Evolutionary conservation across 1,140 invertebrate genomes (phyloP).

Genomic region (Glomeris maerens): DNA sequence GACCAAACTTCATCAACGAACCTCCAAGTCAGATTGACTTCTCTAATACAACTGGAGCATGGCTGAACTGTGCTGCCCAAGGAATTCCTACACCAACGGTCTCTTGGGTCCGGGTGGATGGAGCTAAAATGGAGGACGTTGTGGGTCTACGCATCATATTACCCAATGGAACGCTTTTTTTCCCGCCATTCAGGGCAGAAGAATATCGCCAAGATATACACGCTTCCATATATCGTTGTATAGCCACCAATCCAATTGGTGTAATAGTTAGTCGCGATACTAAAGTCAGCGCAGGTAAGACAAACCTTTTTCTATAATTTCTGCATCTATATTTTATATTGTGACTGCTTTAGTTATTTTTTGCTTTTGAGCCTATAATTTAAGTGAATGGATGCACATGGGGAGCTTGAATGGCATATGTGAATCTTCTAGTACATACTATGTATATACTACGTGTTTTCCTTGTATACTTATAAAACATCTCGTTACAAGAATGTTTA

Average conservation of each 20-base stretch:
- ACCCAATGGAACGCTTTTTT: conserved; percentile 2
- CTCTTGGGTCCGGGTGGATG: conserved; percentile 79
- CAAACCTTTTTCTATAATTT: neutral
- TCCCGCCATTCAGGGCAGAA: conserved; percentile 4
- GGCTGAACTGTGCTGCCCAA: conserved; percentile 38
- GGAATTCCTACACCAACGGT: conserved; percentile 42
- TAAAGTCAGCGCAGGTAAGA: conserved; percentile 1
- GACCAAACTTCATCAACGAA: conserved; percentile 27
- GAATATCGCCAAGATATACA: conserved; percentile 4
- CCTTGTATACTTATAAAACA: no score
- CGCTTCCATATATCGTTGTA: neutral
- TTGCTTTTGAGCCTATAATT: no score
- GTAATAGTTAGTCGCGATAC: neutral
- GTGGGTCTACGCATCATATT: neutral
- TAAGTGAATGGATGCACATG: no score
- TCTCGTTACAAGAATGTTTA: no score
- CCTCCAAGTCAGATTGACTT: conserved; percentile 28
- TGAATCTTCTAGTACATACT: no score
- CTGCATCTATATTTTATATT: no score
- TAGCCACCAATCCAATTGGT: neutral
- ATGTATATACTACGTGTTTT: no score
- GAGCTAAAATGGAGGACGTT: conserved; percentile 62
- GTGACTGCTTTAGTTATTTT: no score
- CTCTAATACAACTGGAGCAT: conserved; percentile 26
- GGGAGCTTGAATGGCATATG: no score